Evolutionary conservation across 1,140 invertebrate species (phyloP).

Genomic region (Heliothis subflexa): DNA sequence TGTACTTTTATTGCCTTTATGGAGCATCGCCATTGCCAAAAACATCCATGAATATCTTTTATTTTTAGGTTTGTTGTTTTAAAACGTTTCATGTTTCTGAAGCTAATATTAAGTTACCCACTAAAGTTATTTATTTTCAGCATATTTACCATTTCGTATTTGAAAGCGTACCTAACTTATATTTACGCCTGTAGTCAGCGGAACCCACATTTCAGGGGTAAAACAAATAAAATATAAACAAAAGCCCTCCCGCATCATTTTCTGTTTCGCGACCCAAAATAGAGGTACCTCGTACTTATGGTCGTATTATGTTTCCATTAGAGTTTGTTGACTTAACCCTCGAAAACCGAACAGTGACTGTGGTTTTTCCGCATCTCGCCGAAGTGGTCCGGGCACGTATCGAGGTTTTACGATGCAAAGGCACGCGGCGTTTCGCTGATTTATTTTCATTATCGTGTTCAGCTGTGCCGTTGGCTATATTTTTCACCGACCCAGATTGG

Average conservation of each 20-base stretch:
- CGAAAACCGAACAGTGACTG: conserved; percentile 61
- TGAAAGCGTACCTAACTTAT: neutral
- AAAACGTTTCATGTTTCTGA: neutral
- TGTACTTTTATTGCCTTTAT: conserved; percentile 39
- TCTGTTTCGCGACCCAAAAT: conserved; percentile 68
- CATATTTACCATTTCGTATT: conserved; percentile 16
- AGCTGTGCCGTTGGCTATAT: conserved; percentile 55
- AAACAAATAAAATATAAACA: conserved; percentile 71
- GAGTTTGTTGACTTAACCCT: conserved; percentile 76
- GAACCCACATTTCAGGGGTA: conserved; percentile 61
- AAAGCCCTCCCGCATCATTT: conserved; percentile 71
- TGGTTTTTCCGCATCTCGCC: conserved; percentile 52
- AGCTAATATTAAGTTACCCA: no score
- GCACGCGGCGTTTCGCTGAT: conserved; percentile 62
- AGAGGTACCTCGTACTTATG: conserved; percentile 64
- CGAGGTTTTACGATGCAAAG: conserved; percentile 69
- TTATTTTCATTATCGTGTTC: conserved; percentile 73
- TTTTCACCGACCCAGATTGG: conserved; percentile 58
- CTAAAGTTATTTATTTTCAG: neutral
- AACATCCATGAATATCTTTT: neutral
- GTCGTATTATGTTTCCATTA: conserved; percentile 80
- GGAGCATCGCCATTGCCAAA: conserved; percentile 16
- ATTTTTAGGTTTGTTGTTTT: conserved; percentile 11
- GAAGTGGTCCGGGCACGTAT: conserved; percentile 59
- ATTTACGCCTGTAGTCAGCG: conserved; percentile 22